Evolutionary conservation across 1,140 invertebrate genomes (phyloP).

Genomic region (Drosophila kurseongensis): DNA sequence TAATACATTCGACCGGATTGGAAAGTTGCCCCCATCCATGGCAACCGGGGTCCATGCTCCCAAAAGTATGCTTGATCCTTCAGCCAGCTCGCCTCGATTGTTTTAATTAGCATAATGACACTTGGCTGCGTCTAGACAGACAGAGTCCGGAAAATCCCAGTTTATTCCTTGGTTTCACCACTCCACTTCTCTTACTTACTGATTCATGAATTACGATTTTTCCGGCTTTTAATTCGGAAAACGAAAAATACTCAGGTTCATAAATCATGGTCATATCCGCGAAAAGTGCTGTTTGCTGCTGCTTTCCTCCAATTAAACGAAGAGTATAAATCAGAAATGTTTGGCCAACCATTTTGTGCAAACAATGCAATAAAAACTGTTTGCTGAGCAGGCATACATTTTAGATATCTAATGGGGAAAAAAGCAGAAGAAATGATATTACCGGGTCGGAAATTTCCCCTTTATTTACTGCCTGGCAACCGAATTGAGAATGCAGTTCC

Average conservation of each 20-base stretch:
- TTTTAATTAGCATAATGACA: conserved; percentile 72
- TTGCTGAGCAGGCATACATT: conserved; percentile 20
- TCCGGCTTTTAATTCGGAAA: conserved; percentile 6
- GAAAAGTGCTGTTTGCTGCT: conserved; percentile 44
- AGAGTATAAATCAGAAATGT: conserved; percentile 64
- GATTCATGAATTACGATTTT: conserved; percentile 12
- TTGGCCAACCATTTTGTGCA: conserved; percentile 35
- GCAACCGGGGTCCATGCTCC: conserved; percentile 15
- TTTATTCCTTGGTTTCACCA: conserved; percentile 15
- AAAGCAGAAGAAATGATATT: neutral
- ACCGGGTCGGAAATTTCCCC: neutral
- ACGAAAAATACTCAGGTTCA: conserved; percentile 7
- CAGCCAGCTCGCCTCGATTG: conserved; percentile 24
- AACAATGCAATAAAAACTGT: conserved; percentile 32
- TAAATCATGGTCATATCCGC: conserved; percentile 38
- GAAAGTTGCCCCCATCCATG: conserved; percentile 25
- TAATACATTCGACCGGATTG: conserved; percentile 26
- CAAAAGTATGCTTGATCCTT: conserved; percentile 52
- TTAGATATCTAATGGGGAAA: neutral
- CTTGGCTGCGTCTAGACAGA: conserved; percentile 68
- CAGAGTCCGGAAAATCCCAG: conserved; percentile 17
- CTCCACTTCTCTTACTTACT: neutral
- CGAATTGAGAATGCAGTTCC: conserved; percentile 23
- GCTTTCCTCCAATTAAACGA: conserved; percentile 57
- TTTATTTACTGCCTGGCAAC: conserved; percentile 27